Percentiles rank a stretch among this genome's conserved stretches.
Conservation (phyloP, 2,888 invertebrate species). For the Linyphia triangularis region DNA sequence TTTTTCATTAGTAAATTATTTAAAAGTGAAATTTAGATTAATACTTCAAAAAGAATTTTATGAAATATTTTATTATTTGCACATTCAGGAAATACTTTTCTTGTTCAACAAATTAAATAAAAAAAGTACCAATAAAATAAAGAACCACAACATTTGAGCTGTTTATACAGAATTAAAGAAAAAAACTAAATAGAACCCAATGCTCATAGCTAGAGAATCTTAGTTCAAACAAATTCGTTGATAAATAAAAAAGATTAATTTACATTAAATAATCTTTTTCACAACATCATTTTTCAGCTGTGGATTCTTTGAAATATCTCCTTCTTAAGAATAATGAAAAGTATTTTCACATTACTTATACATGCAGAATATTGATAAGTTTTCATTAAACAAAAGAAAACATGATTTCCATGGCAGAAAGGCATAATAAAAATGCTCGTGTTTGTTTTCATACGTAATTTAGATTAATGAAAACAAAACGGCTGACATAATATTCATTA, state of each 20-base stretch:
- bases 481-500: neutral
- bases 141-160: too few relatives aligned
- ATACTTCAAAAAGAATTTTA: too few relatives aligned
- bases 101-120: too few relatives aligned
- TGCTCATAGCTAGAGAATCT: too few relatives aligned
- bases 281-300: neutral
- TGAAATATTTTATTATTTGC: too few relatives aligned
- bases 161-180: too few relatives aligned
- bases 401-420: neutral
- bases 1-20: too few relatives aligned
- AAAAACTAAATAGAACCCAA: too few relatives aligned
- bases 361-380: neutral
- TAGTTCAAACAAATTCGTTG: neutral
- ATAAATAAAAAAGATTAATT: neutral
- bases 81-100: too few relatives aligned
- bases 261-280: neutral
- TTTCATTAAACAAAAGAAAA: neutral
- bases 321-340: neutral
- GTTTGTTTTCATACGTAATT: neutral
- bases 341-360: neutral
- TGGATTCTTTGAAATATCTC: neutral
- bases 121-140: too few relatives aligned
- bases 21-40: too few relatives aligned
- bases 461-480: neutral
- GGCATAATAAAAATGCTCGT: neutral